Evolutionary conservation across 2,113 vertebrate genomes (phyloP), one percentile per base, ranked within the genome.

Genomic region (Lepus europaeus): DNA sequence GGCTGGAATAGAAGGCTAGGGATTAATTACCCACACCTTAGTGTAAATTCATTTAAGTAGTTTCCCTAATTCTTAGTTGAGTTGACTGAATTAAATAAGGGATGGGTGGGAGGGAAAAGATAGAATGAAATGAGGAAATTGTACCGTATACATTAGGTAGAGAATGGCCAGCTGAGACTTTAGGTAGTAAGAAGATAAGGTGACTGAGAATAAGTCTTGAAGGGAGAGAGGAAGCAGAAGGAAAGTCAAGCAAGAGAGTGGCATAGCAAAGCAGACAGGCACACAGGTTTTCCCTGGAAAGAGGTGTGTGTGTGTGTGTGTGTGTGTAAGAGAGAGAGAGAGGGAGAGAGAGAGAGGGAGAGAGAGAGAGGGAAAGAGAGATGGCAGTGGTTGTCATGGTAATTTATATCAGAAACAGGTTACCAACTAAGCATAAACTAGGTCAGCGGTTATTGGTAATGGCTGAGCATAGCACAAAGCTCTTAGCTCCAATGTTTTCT

Each of bases 51-150:
- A 27, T 25, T 79, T 61, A 39, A 29, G 17, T 31, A 76, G 5
- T 69, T 95, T 78, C 72, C 31, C 64, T 70, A 82, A 61, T 87
- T 93, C 39, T 80, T 77, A 84, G 27, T 17, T 88, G 53, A 87
- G 31, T 22, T 81, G 22, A 61, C 23, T 68, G 36, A 96, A 59
- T 17, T 77, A 36, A 61, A 49, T 74, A 12, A 23, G 3, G 23
- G 11, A 9, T 10, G 39, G 19, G 8, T 53, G 5, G 33, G 56
- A 74, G 64, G 33, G 72, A 80, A 86, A 83, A 20, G 22, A n/a
- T 20, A 86, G 23, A 83, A 91, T 79, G 69, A 79, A 82, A 9
- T 49, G 27, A 22, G 70, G 49, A 51, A 9, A 39, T 1, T 82
- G 31, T 36, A 20, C 23, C 36, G 13, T 83, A 33, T 22, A 59